Evolutionary conservation across 2,113 vertebrate genomes (phyloP).

Genomic region (Xenus cinereus): DNA sequence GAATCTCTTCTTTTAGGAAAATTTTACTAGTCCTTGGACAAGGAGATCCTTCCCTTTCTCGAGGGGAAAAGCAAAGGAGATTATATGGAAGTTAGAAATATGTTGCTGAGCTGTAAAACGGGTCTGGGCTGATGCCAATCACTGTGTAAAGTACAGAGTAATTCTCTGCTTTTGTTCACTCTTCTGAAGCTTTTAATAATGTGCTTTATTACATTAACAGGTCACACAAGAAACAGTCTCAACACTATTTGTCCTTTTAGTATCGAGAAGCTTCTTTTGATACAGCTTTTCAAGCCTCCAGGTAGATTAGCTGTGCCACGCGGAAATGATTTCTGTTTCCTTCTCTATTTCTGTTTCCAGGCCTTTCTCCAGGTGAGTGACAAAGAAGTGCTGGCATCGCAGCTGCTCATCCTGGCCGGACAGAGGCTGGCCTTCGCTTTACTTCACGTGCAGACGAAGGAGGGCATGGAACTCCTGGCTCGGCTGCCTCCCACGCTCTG

Average conservation of each 20-base stretch:
- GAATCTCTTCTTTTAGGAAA: not conserved
- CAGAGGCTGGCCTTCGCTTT: conserved; percentile 88
- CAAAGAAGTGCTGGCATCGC: conserved; percentile 93
- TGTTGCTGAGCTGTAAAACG: not conserved
- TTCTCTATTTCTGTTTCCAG: conserved; percentile 55
- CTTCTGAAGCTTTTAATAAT: not conserved
- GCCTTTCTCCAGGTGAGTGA: conserved; percentile 90
- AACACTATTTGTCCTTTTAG: not conserved
- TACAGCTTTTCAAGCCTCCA: not conserved
- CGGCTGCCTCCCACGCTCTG: conserved; percentile 90
- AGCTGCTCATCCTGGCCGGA: conserved; percentile 89
- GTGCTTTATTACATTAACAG: not conserved
- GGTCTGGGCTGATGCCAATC: not conserved
- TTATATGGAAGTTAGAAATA: not conserved
- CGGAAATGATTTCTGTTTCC: not conserved
- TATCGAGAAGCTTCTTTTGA: not conserved
- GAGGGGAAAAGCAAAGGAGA: not conserved
- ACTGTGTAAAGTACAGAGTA: not conserved
- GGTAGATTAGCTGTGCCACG: not conserved
- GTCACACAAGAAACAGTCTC: not conserved
- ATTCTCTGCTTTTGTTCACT: not conserved
- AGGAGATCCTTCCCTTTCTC: not conserved
- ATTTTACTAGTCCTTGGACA: not conserved
- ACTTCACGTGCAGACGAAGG: conserved; percentile 83
- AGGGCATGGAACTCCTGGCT: conserved; percentile 90